Conservation (phyloP, 2,113 vertebrate species). For the Verasper variegatus region DNA sequence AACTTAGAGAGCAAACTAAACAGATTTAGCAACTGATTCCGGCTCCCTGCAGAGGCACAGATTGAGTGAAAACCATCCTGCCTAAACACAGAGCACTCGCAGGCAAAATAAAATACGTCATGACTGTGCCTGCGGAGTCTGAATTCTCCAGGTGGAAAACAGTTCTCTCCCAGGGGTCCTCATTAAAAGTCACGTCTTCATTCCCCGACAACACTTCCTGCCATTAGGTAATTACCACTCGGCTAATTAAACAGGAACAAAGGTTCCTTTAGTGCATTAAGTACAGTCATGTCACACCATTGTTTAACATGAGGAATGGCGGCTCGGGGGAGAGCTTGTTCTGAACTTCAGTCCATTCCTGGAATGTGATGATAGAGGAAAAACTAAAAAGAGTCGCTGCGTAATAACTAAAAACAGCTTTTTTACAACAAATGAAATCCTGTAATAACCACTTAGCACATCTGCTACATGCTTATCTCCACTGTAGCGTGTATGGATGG, state of each 20-base stretch:
- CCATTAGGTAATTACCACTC: constrained; percentile 49
- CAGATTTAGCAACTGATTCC: background rate
- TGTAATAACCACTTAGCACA: constrained; percentile 14
- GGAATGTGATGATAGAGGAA: background rate
- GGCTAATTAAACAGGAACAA: constrained; percentile 59
- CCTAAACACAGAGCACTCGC: background rate
- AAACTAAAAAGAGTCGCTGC: background rate
- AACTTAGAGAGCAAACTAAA: too few relatives aligned
- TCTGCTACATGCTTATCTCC: constrained; percentile 17
- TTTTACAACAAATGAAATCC: constrained; percentile 24
- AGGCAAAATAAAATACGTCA: constrained; percentile 31
- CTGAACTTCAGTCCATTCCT: constrained; percentile 1
- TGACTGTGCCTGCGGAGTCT: constrained; percentile 5
- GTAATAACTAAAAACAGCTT: background rate
- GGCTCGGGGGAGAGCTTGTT: background rate
- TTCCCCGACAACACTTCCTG: constrained; percentile 58
- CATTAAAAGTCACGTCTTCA: constrained; percentile 69
- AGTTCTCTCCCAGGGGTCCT: constrained; percentile 60
- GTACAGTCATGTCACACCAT: constrained; percentile 34
- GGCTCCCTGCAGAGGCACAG: background rate
- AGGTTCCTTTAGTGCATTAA: constrained; percentile 43
- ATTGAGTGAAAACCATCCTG: background rate
- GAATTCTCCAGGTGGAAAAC: constrained; percentile 46
- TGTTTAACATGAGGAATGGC: background rate
- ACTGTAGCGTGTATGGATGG: constrained; percentile 3